Evolutionary conservation across 2,888 invertebrate species (phyloP).

Genomic region (Drosophila atripex): DNA sequence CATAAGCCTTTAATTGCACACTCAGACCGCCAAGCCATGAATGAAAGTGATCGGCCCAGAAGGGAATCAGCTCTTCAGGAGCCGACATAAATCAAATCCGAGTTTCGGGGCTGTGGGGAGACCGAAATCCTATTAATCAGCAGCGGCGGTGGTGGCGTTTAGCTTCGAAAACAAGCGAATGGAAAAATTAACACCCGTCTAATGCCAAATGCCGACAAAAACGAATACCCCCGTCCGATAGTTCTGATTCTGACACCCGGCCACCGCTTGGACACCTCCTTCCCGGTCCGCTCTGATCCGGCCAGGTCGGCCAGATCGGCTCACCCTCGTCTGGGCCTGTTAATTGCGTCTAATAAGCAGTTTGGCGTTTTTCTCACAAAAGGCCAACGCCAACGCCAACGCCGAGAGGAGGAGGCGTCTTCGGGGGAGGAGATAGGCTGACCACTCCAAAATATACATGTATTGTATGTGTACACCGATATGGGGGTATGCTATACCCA

Average conservation of each 20-base stretch:
- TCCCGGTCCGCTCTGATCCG: constrained; percentile 11
- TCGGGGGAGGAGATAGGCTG: constrained; percentile 45
- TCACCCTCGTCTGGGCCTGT: constrained; percentile 55
- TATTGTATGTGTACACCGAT: background rate
- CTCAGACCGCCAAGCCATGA: constrained; percentile 32
- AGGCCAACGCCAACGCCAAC: constrained; percentile 72
- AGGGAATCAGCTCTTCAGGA: background rate
- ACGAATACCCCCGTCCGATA: constrained; percentile 54
- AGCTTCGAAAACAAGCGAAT: constrained; percentile 29
- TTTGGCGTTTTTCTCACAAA: constrained; percentile 78
- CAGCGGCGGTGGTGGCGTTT: constrained; percentile 44
- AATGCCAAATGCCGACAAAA: constrained; percentile 74
- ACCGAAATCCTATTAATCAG: constrained; percentile 77
- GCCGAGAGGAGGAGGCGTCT: constrained; percentile 20
- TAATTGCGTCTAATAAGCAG: constrained; percentile 81
- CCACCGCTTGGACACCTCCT: constrained; percentile 13
- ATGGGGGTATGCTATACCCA: constrained; percentile 48
- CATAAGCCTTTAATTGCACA: constrained; percentile 75
- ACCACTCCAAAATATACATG: constrained; percentile 44
- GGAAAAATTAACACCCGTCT: constrained; percentile 69
- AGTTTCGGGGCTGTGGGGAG: constrained; percentile 44
- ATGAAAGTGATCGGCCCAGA: constrained; percentile 46
- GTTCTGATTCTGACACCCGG: constrained; percentile 62
- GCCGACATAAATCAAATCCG: constrained; percentile 64
- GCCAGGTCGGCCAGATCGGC: constrained; percentile 2